These are phyloP conservation scores for Baronia brevicornis DNA, from an alignment of 2,888 invertebrate genomes.

Conservation along the genomic window DNA sequence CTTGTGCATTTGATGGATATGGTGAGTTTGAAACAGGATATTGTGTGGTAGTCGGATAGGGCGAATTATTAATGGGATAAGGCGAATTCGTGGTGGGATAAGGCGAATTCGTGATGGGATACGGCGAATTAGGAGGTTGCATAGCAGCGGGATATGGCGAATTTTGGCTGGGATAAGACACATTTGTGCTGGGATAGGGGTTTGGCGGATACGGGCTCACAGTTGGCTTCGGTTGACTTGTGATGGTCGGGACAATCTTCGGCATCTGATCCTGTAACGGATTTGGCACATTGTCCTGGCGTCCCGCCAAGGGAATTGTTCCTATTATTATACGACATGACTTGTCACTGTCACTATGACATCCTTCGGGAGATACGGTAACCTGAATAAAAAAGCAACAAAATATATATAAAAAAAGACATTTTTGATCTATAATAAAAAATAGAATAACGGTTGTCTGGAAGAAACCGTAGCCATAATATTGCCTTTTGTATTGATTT, in stretches of 20 bases:
- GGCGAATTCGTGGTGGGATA: conserved; percentile 21
- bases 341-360: conserved; percentile 39
- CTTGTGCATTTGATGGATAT: conserved; percentile 23
- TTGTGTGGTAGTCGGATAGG: conserved; percentile 14
- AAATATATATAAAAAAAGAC: background rate
- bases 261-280: conserved; percentile 36
- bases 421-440: no score
- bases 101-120: conserved; percentile 21
- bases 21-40: conserved; percentile 20
- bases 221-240: conserved; percentile 31
- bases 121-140: conserved; percentile 21
- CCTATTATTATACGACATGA: conserved; percentile 40
- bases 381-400: conserved; percentile 31
- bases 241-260: conserved; percentile 20
- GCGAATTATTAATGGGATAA: conserved; percentile 13
- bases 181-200: conserved; percentile 17
- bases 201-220: conserved; percentile 18
- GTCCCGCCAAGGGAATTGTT: conserved; percentile 41
- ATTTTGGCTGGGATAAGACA: conserved; percentile 18
- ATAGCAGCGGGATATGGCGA: conserved; percentile 24
- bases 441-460: no score
- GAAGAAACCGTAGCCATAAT: no score
- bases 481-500: no score
- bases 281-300: conserved; percentile 31
- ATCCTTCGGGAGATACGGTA: conserved; percentile 35